Evolutionary conservation across 1,140 invertebrate genomes (phyloP).

Genomic region (Cydia amplana): DNA sequence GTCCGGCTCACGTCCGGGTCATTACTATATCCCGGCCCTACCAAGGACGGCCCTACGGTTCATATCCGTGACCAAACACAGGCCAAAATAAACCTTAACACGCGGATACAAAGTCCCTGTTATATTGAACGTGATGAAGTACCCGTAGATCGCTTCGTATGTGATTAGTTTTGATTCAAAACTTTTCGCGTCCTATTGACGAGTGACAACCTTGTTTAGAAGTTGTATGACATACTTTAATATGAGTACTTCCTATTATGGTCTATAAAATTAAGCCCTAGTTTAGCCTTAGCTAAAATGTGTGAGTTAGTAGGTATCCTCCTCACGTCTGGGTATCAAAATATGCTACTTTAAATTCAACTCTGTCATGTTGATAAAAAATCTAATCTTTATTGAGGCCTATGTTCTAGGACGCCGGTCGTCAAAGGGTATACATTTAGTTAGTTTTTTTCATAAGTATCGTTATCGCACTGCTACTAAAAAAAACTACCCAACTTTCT

Average conservation of each 20-base stretch:
- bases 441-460: no score
- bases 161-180: neutral
- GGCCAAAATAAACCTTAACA: neutral
- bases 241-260: neutral
- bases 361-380: no score
- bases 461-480: no score
- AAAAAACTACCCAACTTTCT: no score
- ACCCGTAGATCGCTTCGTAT: no score
- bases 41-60: constrained; percentile 12
- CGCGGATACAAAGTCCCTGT: neutral
- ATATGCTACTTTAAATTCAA: no score
- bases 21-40: neutral
- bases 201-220: neutral
- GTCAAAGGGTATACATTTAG: no score
- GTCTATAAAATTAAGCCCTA: neutral
- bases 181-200: neutral
- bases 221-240: neutral
- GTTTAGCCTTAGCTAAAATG: neutral
- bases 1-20: constrained; percentile 2
- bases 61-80: neutral
- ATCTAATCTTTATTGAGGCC: no score
- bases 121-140: neutral
- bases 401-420: no score
- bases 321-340: no score
- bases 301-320: no score